These are phyloP conservation scores for Peromyscus nudipes DNA, from an alignment of 2,797 vertebrate species.

Conservation along the genomic window DNA sequence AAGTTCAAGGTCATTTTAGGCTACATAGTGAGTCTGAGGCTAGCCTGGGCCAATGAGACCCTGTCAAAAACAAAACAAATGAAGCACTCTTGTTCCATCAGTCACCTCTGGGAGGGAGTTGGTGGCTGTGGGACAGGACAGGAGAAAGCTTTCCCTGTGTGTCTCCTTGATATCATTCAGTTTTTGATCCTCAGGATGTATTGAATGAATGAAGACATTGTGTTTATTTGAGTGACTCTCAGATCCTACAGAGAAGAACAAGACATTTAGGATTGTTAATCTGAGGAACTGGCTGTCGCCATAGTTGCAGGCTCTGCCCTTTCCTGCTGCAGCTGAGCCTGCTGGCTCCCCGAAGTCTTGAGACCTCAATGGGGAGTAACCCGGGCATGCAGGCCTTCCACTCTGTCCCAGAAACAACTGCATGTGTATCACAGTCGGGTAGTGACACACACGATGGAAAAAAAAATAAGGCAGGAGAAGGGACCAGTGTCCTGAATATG, in stretches of 20 bases:
- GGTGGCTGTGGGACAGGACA: not conserved
- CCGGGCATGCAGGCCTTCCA: not conserved
- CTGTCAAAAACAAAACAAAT: not conserved
- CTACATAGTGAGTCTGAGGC: not conserved
- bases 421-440: not conserved
- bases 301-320: not conserved
- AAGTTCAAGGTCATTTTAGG: not conserved
- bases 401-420: constrained; percentile 27
- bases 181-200: not conserved
- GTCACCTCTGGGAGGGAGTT: not conserved
- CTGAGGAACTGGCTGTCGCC: not conserved
- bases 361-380: not conserved
- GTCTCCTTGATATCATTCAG: constrained; percentile 10
- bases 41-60: not conserved
- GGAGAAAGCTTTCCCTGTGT: not conserved
- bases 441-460: not conserved
- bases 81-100: not conserved
- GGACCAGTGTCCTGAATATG: not conserved
- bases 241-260: not conserved
- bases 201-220: not conserved
- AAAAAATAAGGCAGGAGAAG: not conserved
- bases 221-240: constrained; percentile 48
- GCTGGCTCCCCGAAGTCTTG: not conserved
- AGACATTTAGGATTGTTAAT: not conserved
- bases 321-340: not conserved